A percentile compares a stretch with the other conserved stretches of the same genome.
Conservation (phyloP, 2,888 invertebrate genomes). For the Chaetogeoica ovagalla region DNA sequence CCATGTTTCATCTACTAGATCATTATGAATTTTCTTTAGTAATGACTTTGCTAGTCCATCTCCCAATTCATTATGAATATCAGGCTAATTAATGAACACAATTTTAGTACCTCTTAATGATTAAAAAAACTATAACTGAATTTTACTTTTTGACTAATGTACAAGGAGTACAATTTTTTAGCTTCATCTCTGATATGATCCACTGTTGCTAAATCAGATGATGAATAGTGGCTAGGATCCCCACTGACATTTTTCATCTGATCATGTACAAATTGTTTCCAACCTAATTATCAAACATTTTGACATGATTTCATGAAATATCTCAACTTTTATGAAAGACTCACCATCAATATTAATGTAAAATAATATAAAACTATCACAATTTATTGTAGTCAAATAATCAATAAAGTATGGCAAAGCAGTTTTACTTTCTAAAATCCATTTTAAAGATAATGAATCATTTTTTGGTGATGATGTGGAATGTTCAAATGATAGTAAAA, state of each 20-base stretch:
- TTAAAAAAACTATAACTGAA: not conserved
- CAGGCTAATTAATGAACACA: conserved; percentile 31
- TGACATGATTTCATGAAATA: conserved; percentile 58
- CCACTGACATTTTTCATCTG: conserved; percentile 43
- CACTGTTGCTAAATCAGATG: conserved; percentile 42
- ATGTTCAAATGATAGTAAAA: conserved; percentile 48
- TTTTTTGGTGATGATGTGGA: conserved; percentile 38
- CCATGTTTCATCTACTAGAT: conserved; percentile 71
- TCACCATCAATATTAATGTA: conserved; percentile 75
- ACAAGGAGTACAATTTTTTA: conserved; percentile 41
- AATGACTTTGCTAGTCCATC: conserved; percentile 64
- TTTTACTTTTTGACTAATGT: conserved; percentile 44
- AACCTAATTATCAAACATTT: conserved; percentile 55
- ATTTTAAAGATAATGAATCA: conserved; percentile 66
- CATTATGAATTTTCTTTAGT: conserved; percentile 67
- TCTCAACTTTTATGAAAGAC: conserved; percentile 58
- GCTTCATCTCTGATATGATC: conserved; percentile 50
- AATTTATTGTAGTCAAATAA: conserved; percentile 70
- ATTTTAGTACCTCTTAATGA: not conserved
- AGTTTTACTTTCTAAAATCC: conserved; percentile 75
- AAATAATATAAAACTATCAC: conserved; percentile 70
- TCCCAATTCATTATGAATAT: conserved; percentile 45
- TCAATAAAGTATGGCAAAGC: conserved; percentile 78
- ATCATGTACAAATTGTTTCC: conserved; percentile 49
- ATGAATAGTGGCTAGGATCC: conserved; percentile 43